A percentile compares a stretch with the other conserved stretches of the same genome.
Conservation (phyloP, 2,113 vertebrate species). For the Myotis davidii region DNA sequence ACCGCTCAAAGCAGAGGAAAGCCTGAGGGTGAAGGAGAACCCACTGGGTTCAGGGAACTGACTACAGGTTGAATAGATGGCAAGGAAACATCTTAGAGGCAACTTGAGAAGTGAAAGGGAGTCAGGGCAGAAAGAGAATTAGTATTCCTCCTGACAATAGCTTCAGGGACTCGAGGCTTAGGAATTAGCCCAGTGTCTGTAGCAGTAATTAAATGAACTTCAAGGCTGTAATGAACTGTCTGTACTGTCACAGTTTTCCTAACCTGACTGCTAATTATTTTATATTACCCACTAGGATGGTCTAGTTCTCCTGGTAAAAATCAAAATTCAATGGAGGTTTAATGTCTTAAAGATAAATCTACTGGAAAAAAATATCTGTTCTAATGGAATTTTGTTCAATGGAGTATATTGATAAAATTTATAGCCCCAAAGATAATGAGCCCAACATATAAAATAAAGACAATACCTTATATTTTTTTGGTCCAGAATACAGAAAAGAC, state of each 20-base stretch:
- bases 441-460: neutral
- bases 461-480: neutral
- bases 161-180: neutral
- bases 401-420: neutral
- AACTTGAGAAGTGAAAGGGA: neutral
- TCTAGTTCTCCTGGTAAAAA: neutral
- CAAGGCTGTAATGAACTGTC: neutral
- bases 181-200: neutral
- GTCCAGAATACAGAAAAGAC: neutral
- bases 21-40: neutral
- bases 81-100: neutral
- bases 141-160: neutral
- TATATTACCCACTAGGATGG: neutral
- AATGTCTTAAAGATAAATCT: slow-evolving; percentile 30
- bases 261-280: neutral
- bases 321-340: neutral
- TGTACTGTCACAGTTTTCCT: neutral
- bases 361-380: neutral
- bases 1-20: neutral
- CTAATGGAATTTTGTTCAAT: slow-evolving; percentile 17
- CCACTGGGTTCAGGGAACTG: neutral
- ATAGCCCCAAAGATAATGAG: neutral
- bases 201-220: neutral
- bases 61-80: neutral
- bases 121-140: neutral